phyloP scores from a whole-genome alignment of 92 coral and sea anemone genomes.

The Porites evermanni region DNA sequence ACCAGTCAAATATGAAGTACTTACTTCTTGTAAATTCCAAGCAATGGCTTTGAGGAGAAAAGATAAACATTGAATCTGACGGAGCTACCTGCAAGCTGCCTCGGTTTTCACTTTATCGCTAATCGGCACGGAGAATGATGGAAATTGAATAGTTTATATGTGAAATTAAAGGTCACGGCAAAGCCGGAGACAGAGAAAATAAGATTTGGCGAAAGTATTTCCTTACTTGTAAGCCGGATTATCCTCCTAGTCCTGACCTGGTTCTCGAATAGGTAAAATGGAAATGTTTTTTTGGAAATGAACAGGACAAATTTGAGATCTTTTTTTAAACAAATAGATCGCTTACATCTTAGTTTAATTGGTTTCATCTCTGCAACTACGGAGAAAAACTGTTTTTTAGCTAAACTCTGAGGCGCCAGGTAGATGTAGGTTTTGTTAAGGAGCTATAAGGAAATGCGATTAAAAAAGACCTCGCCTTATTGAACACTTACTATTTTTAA shows the following conservation, averaged over 20 bases:
- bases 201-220: slow-evolving; percentile 29
- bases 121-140: background rate
- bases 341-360: background rate
- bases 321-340: background rate
- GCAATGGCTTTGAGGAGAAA: too few species aligned
- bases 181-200: slow-evolving; percentile 31
- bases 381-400: background rate
- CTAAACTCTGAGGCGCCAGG: background rate
- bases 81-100: too few species aligned
- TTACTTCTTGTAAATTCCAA: too few species aligned
- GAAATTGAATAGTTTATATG: background rate
- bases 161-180: background rate
- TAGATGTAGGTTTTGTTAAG: too few species aligned
- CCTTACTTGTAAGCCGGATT: slow-evolving; percentile 25
- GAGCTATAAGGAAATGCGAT: too few species aligned
- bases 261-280: background rate
- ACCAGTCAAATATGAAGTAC: too few species aligned
- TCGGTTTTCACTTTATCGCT: background rate
- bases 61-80: too few species aligned
- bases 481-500: background rate
- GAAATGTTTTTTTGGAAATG: background rate
- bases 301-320: background rate
- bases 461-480: too few species aligned
- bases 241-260: background rate
- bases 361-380: background rate